Evolutionary conservation across 2,888 invertebrate species (phyloP).

Genomic region (Netelia virgata): DNA sequence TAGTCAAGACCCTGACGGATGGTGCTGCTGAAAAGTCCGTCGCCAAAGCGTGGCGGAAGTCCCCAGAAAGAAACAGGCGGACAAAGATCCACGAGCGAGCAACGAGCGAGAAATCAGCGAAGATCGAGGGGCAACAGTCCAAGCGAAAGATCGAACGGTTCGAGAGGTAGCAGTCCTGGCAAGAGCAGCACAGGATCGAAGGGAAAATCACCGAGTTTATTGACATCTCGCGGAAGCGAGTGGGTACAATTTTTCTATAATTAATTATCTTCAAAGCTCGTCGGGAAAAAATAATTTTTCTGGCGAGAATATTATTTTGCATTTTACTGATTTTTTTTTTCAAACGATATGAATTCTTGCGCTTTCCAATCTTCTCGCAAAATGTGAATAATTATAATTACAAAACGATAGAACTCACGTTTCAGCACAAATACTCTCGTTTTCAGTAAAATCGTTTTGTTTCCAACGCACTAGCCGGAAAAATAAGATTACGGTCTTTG

Average conservation of each 20-base stretch:
- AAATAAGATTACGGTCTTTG: conserved; percentile 33
- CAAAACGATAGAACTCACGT: background rate
- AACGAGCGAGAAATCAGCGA: conserved; percentile 62
- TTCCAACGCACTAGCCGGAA: conserved; percentile 37
- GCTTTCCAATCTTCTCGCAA: conserved; percentile 13
- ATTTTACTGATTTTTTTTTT: background rate
- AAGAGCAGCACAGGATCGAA: conserved; percentile 73
- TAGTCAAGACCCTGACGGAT: conserved; percentile 75
- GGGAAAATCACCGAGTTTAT: conserved; percentile 74
- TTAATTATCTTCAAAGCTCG: background rate
- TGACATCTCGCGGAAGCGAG: conserved; percentile 85
- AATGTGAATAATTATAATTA: conserved; percentile 20
- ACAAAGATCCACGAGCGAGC: conserved; percentile 48
- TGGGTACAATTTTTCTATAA: conserved; percentile 77
- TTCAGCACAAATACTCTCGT: conserved; percentile 24
- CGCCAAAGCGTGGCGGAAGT: conserved; percentile 78
- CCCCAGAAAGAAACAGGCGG: conserved; percentile 73
- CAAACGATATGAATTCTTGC: background rate
- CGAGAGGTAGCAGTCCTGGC: conserved; percentile 84
- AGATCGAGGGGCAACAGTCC: conserved; percentile 79
- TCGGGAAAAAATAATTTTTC: background rate
- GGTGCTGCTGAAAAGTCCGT: conserved; percentile 80
- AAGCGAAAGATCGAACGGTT: conserved; percentile 73
- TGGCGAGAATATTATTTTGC: background rate
- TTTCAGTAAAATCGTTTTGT: conserved; percentile 2